These are phyloP conservation scores for Rhingia campestris DNA, from an alignment of 2,888 invertebrate genomes.

Conservation along the genomic window DNA sequence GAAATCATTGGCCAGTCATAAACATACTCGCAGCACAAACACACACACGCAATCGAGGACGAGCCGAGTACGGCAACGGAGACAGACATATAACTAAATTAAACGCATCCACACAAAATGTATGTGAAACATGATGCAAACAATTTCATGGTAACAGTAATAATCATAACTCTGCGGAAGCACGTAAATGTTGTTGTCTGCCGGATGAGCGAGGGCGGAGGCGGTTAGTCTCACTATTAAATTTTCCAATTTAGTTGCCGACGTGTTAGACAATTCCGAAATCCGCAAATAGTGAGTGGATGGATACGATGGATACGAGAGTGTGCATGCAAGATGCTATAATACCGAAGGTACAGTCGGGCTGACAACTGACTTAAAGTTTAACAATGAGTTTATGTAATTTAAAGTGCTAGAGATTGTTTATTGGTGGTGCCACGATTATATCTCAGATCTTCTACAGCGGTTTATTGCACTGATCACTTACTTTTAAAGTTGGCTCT, in stretches of 20 bases:
- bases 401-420: no score
- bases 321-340: conserved; percentile 65
- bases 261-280: conserved; percentile 73
- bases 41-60: neutral
- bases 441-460: no score
- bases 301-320: conserved; percentile 53
- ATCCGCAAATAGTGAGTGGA: conserved; percentile 67
- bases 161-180: conserved; percentile 74
- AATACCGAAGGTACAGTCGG: conserved; percentile 52
- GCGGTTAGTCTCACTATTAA: conserved; percentile 71
- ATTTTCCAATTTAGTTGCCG: conserved; percentile 74
- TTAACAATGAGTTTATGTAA: neutral
- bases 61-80: conserved; percentile 30
- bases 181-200: conserved; percentile 65
- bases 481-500: no score
- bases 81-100: conserved; percentile 64
- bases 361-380: neutral
- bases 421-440: no score
- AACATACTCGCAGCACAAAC: conserved; percentile 17
- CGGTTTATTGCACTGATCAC: no score
- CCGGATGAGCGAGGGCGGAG: conserved; percentile 12
- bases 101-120: conserved; percentile 69
- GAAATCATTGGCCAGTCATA: conserved; percentile 38
- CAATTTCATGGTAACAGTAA: conserved; percentile 72
- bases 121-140: conserved; percentile 65